Base-by-base conservation (phyloP, 1,140 invertebrate genomes). In the Cyrtorhinus lividipennis region DNA sequence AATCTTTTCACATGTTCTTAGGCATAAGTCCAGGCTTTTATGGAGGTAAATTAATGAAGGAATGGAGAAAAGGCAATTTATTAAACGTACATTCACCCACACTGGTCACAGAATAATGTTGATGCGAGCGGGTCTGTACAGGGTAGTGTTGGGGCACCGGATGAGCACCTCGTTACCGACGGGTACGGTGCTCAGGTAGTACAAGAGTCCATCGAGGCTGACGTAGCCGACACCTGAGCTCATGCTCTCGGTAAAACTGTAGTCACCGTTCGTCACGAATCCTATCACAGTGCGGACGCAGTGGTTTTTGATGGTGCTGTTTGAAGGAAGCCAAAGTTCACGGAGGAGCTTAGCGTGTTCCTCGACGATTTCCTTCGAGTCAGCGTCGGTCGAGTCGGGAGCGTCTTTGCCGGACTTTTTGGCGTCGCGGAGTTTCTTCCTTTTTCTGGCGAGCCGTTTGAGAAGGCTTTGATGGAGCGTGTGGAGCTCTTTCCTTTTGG, bases 281-380 rank as follows among this genome's bases (percentile, higher is more conserved):
- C 90, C 90, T 67, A 90, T 81, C 1, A 86, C 75, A 72, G 85
- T 76, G 67, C 87, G 77, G 18, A 76, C 77, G 68, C 80, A 81
- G 18, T 80, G 78, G 57, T 79, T 68, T n/a, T 83, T 79, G 30
- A 88, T 77, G 27, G 71, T 77, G 27, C 72, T 74, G 1, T 57
- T 63, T 48, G 77, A 73, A 8, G 86, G 84, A 44, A 90, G 68
- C 81, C 84, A 89, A 1, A 89, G 70, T 46, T 80, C 73, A 64
- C 77, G 75, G 81, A 89, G 88, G 69, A 75, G 71, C 66, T 77
- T 71, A 1, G 75, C 73, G 65, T 87, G 82, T 56, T 79, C 73
- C 8, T 71, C 66, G 25, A 81, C 73, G 44, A 77, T 65, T 20
- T 70, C 63, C 12, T 61, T 61, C 1, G 62, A 53, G 48, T 62